These are phyloP conservation scores for Sphaerophoria rueppellii DNA, from an alignment of 2,888 invertebrate species.

Conservation along the genomic window DNA sequence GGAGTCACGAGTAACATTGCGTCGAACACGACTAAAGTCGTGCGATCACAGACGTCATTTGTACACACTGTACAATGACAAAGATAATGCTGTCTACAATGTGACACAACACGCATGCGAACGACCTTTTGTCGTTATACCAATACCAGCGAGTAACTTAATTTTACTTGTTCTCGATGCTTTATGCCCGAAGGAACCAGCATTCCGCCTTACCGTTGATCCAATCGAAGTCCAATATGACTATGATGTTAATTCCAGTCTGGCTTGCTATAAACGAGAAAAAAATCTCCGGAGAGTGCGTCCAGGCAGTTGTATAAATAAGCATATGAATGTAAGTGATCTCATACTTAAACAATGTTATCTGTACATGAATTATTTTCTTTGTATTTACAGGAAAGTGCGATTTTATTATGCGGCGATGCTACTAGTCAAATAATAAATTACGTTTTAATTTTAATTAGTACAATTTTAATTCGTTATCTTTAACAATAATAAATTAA, in stretches of 20 bases:
- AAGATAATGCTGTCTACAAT: conserved; percentile 83
- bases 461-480: conserved; percentile 77
- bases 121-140: conserved; percentile 87
- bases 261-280: conserved; percentile 85
- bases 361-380: background rate
- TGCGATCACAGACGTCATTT: conserved; percentile 90
- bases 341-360: background rate
- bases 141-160: conserved; percentile 90
- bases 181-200: conserved; percentile 84
- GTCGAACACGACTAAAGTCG: conserved; percentile 91
- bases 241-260: conserved; percentile 83
- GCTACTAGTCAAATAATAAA: conserved; percentile 79
- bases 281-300: conserved; percentile 86
- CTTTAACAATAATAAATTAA: conserved; percentile 76
- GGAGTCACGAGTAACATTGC: conserved; percentile 86
- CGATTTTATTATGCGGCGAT: conserved; percentile 87
- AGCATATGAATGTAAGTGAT: conserved; percentile 87
- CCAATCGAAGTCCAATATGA: conserved; percentile 82
- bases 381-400: conserved; percentile 83
- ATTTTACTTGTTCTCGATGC: conserved; percentile 89
- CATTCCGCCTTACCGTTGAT: conserved; percentile 81
- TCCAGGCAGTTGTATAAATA: conserved; percentile 89
- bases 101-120: conserved; percentile 82
- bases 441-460: conserved; percentile 77
- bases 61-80: conserved; percentile 83